These are phyloP conservation scores for Sebastes paucispinis DNA, from an alignment of 2,797 vertebrate genomes.

Conservation along the genomic window DNA sequence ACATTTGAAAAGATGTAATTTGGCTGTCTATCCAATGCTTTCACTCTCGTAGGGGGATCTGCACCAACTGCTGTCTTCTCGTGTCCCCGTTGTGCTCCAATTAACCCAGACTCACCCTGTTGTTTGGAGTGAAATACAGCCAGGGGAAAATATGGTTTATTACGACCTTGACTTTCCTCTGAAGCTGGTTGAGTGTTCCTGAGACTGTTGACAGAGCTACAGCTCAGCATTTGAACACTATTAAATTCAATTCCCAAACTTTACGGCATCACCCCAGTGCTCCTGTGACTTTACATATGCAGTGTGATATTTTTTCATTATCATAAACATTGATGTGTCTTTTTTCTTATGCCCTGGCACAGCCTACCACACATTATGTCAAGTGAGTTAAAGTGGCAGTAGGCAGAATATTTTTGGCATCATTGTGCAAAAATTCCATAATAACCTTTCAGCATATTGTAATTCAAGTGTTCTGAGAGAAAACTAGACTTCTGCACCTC, in stretches of 20 bases:
- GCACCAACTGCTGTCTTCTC: neutral
- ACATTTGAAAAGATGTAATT: neutral
- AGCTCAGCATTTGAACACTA: neutral
- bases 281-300: neutral
- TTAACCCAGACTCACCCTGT: constrained; percentile 1
- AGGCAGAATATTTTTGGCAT: no score
- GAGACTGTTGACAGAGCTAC: neutral
- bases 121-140: constrained; percentile 1
- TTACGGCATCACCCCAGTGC: neutral
- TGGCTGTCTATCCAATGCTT: neutral
- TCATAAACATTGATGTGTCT: neutral
- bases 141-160: neutral
- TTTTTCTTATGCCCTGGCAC: neutral
- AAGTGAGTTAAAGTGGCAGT: neutral
- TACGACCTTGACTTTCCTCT: neutral
- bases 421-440: no score
- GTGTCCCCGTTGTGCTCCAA: neutral
- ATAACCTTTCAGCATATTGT: no score
- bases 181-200: neutral
- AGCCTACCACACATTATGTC: neutral
- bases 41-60: neutral
- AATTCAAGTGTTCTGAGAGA: no score
- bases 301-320: neutral
- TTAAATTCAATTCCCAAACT: neutral
- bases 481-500: no score